Evolutionary conservation across 1,140 invertebrate genomes (phyloP).

Genomic region (Rhyzopertha dominica): DNA sequence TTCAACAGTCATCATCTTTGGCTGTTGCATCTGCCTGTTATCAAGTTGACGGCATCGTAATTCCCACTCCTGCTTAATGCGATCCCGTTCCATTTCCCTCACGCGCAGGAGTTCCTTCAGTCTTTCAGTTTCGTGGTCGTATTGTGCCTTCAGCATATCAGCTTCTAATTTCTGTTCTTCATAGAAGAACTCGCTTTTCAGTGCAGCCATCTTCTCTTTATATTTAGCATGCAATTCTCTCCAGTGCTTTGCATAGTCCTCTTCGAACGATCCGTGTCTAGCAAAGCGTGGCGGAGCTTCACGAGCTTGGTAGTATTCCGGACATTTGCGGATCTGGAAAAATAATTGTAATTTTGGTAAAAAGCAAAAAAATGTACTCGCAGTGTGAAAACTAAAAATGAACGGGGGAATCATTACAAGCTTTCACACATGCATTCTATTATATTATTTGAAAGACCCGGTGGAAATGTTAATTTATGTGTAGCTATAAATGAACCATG

Average conservation of each 20-base stretch:
- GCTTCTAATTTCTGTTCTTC: constrained; percentile 85
- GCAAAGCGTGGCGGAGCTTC: constrained; percentile 86
- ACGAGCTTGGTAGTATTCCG: constrained; percentile 71
- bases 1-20: background rate
- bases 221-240: constrained; percentile 88
- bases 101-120: constrained; percentile 75
- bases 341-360: too few relatives aligned
- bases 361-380: too few relatives aligned
- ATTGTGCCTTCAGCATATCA: constrained; percentile 87
- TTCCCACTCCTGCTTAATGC: constrained; percentile 77
- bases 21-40: too few relatives aligned
- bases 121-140: constrained; percentile 81
- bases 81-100: constrained; percentile 75
- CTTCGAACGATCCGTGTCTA: constrained; percentile 80
- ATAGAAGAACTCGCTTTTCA: constrained; percentile 83
- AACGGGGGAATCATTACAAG: too few relatives aligned
- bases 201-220: constrained; percentile 78
- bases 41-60: constrained; percentile 61
- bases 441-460: too few relatives aligned
- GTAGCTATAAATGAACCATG: too few relatives aligned
- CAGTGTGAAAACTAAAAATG: too few relatives aligned
- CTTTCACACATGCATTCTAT: too few relatives aligned
- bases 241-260: constrained; percentile 90
- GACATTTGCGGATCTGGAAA: constrained; percentile 27
- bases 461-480: too few relatives aligned